A percentile compares a stretch with the other conserved stretches of the same genome.
Conservation (phyloP, 1,140 invertebrate genomes). For the Meloidogyne exigua region DNA sequence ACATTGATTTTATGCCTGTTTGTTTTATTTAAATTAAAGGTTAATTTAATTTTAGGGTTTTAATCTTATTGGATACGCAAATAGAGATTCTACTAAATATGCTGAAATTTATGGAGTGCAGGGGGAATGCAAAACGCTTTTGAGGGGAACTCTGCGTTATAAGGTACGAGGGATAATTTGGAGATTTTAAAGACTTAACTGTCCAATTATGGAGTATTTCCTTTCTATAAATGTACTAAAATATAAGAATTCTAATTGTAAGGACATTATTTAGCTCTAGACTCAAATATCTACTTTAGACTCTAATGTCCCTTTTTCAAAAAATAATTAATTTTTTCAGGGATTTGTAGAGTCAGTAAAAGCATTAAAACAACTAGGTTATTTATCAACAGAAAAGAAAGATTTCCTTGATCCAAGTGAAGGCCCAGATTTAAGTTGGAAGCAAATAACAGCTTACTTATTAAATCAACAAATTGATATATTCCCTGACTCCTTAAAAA, state of each 20-base stretch:
- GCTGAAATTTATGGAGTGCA: slow-evolving; percentile 79
- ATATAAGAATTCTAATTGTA: too few species aligned
- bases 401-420: slow-evolving; percentile 80
- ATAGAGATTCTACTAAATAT: slow-evolving; percentile 90
- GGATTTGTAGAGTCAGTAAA: slow-evolving; percentile 85
- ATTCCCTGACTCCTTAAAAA: slow-evolving; percentile 87
- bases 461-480: slow-evolving; percentile 80
- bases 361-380: slow-evolving; percentile 79
- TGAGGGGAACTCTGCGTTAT: slow-evolving; percentile 87
- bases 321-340: slow-evolving; percentile 55
- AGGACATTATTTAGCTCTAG: too few species aligned
- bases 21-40: neutral
- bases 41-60: slow-evolving; percentile 72
- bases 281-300: too few species aligned
- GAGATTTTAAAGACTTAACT: too few species aligned
- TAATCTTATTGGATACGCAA: slow-evolving; percentile 90
- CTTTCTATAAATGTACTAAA: too few species aligned
- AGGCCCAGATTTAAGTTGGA: slow-evolving; percentile 93
- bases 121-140: slow-evolving; percentile 78
- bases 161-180: too few species aligned
- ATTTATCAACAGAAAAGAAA: slow-evolving; percentile 82
- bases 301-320: neutral
- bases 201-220: too few species aligned
- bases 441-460: slow-evolving; percentile 80
- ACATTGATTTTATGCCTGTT: slow-evolving; percentile 81